Conservation (phyloP, 2,888 invertebrate species). For the Ashinkailepas kermadecensis region DNA sequence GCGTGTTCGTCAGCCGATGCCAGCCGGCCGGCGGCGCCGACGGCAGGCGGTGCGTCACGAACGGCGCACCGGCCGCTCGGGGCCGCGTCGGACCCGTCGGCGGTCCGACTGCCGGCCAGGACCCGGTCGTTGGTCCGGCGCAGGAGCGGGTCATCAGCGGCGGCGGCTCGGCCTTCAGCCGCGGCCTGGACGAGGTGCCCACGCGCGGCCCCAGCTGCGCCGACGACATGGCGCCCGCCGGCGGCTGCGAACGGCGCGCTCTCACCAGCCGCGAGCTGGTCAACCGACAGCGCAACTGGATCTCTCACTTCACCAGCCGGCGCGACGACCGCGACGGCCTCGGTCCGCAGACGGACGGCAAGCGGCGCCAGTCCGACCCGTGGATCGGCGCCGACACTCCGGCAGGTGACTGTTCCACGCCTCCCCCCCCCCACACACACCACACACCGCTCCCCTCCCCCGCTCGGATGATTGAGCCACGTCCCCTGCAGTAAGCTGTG, state of each 20-base stretch:
- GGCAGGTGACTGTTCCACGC: slow-evolving; percentile 1
- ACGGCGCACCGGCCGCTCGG: too few species aligned
- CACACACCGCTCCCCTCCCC: too few species aligned
- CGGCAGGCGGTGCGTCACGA: too few species aligned
- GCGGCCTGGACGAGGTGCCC: slow-evolving; percentile 20
- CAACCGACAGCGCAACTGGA: slow-evolving; percentile 87
- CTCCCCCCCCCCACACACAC: too few species aligned
- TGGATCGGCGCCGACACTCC: slow-evolving; percentile 22
- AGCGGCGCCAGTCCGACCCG: slow-evolving; percentile 23
- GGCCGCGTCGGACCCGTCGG: too few species aligned
- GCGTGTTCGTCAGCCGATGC: background rate
- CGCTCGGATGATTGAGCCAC: too few species aligned
- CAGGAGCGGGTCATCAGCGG: background rate
- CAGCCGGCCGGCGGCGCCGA: background rate
- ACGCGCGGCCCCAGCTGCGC: slow-evolving; percentile 26
- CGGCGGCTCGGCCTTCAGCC: background rate
- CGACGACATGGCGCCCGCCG: slow-evolving; percentile 20
- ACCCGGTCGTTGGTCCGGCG: background rate
- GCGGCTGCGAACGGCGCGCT: slow-evolving; percentile 27
- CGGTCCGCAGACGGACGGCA: slow-evolving; percentile 27
- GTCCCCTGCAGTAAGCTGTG: too few species aligned
- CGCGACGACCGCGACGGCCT: slow-evolving; percentile 25
- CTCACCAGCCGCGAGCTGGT: slow-evolving; percentile 60
- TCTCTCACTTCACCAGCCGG: slow-evolving; percentile 66
- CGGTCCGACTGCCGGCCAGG: background rate